Conservation (phyloP, 2,888 invertebrate genomes). For the Cheilosia scutellata region DNA sequence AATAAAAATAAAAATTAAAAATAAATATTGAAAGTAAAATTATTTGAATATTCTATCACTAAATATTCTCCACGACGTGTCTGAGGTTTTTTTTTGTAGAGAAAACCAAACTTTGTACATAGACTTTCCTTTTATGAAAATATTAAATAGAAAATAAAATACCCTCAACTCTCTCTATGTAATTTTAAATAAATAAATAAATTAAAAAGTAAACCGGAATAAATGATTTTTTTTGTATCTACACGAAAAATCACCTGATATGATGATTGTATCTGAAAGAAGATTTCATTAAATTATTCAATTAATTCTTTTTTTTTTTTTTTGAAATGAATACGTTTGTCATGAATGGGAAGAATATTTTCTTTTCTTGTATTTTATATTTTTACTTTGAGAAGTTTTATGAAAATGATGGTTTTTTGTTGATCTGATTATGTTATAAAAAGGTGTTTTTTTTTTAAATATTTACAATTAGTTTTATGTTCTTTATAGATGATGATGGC, state of each 20-base stretch:
- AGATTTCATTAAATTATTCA: constrained; percentile 73
- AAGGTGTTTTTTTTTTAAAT: constrained; percentile 36
- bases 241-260: constrained; percentile 74
- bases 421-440: constrained; percentile 57
- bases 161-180: constrained; percentile 31
- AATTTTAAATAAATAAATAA: constrained; percentile 23
- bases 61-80: constrained; percentile 71
- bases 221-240: constrained; percentile 36
- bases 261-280: constrained; percentile 74
- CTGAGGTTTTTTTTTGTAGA: constrained; percentile 70
- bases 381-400: constrained; percentile 28
- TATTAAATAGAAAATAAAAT: constrained; percentile 30
- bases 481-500: constrained; percentile 42
- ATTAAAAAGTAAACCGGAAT: constrained; percentile 9
- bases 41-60: constrained; percentile 45
- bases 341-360: constrained; percentile 1
- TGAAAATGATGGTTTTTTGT: constrained; percentile 40
- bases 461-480: constrained; percentile 41
- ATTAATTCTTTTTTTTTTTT: constrained; percentile 57
- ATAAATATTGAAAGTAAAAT: constrained; percentile 11
- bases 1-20: neutral
- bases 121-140: neutral
- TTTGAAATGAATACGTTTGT: constrained; percentile 9
- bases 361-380: constrained; percentile 9
- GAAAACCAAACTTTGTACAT: constrained; percentile 26